Evolutionary conservation across 2,113 vertebrate genomes (phyloP), one percentile per base, ranked within the genome.

Genomic region (Scatophagus argus): DNA sequence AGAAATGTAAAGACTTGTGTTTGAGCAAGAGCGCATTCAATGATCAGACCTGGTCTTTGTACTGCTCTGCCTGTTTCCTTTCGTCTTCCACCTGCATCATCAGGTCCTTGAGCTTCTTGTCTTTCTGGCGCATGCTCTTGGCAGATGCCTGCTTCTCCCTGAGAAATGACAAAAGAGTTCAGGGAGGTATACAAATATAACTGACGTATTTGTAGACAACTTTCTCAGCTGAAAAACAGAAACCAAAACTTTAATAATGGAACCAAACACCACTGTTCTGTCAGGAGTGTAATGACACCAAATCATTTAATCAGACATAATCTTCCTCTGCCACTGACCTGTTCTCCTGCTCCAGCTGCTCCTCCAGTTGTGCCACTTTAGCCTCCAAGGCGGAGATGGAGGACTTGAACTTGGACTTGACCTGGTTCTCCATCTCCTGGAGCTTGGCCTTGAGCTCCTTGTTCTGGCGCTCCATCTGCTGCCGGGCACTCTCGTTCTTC

Each of bases 401-500:
- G 67, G 96, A 87, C 93, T 98, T 99, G 93, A 97, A 96, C 92
- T 98, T 99, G 91, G 96, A 96, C 81, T 96, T 98, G 85, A 97
- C 95, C 0, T 96, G 93, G 51, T 95, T 95, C 73, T 98, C 97
- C 95, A 97, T 96, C 91, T 99, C 98, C 82, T 97, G 96, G 64
- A 99, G 94, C 85, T 98, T 99, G 21, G 93, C 91, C 90, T 94
- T 96, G 34, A 99, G 95, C 81, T 99, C 97, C 90, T 98, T 98
- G 93, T 99, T 99, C 93, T 99, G 98, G 59, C 97, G 94, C 89
- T 99, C 98, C 47, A 98, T 93, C 89, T 97, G 97, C 93, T 98
- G 97, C 64, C 96, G 95, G 0, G 95, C 95, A 0, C 96, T 96
- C 79, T 99, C 97, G 0, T 96, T 98, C 92, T 97, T 98, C 94